Percentiles rank a stretch among this genome's conserved stretches.
These are phyloP conservation scores for Leptinotarsa juncta DNA, from an alignment of 2,888 invertebrate species.

Conservation along the genomic window DNA sequence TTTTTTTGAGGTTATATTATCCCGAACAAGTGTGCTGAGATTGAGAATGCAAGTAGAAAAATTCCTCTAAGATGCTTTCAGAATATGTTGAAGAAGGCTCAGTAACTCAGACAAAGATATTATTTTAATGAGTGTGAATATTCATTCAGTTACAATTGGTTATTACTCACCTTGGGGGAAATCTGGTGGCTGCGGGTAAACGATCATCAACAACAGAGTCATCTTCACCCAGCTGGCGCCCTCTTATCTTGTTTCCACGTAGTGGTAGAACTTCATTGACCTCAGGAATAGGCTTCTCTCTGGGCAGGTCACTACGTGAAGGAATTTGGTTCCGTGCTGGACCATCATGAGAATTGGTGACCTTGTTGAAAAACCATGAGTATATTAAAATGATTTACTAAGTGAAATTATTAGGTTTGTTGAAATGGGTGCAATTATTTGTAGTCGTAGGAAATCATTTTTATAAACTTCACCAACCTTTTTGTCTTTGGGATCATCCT, in stretches of 20 bases:
- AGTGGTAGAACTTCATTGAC: conserved; percentile 76
- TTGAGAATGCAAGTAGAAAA: too few species aligned
- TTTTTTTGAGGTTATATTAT: too few species aligned
- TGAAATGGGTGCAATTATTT: too few species aligned
- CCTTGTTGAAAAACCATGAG: conserved; percentile 32
- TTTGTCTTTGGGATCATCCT: conserved; percentile 67
- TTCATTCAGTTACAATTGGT: too few species aligned
- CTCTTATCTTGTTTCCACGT: conserved; percentile 53
- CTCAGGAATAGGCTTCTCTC: conserved; percentile 67
- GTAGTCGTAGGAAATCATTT: too few species aligned
- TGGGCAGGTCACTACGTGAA: conserved; percentile 54
- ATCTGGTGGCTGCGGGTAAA: conserved; percentile 86
- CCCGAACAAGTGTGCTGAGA: too few species aligned
- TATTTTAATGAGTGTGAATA: too few species aligned
- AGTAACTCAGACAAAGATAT: too few species aligned
- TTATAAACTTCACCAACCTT: conserved; percentile 37
- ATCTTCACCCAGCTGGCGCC: conserved; percentile 64
- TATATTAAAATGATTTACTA: not conserved
- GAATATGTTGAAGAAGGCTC: too few species aligned
- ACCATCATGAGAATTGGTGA: conserved; percentile 72
- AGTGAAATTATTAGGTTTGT: not conserved
- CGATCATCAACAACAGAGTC: conserved; percentile 71
- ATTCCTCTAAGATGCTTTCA: too few species aligned
- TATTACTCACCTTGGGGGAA: conserved; percentile 43
- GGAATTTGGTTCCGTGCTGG: conserved; percentile 68